Base-by-base conservation (phyloP, 2,113 vertebrate species). In the Perccottus glenii region DNA sequence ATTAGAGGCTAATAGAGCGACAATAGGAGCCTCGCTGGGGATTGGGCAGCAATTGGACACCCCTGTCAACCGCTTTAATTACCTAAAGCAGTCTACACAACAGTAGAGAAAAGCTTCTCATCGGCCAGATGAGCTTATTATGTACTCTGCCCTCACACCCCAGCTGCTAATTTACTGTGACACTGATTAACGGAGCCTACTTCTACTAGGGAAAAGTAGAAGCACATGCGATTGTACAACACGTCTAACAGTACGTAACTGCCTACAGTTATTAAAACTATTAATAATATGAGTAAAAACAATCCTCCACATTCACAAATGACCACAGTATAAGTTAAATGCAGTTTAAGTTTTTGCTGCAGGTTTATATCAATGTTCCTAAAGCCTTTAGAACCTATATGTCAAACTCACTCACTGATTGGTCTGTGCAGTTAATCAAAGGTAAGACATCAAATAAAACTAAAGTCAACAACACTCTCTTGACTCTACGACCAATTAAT, bases 111-210 rank as follows among this genome's bases (percentile, higher is more conserved):
- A 74, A 69, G 60, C 81, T 63, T 70, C 59, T 67, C 81, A 67
- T 47, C 50, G 74, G 56, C 63, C 56, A 75, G 51, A 87, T 69
- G 82, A 85, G 81, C 73, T 79, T 82, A 82, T 83, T 77, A 80
- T 72, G 67, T 47, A 60, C 78, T 62, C 64, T 56, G 52, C 57
- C 58, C 56, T 79, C 75, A 65, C 60, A 69, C 76, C 60, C 43
- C 53, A 46, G 14, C 40, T 62, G 77, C 78, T 82, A 82, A 90
- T 87, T 87, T 89, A 91, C 75, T 73, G 46, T 82, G 76, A 90
- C 86, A 80, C 76, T 85, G 79, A 90, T 86, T 83, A 87, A 86
- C 76, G 82, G 78, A 78, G 72, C 33, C 68, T n/a, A n/a, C n/a
- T 45, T 77, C 65, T 35, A 35, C 7, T 58, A 64, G 52, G 27